Evolutionary conservation across 2,888 invertebrate genomes (phyloP).

Genomic region (Sthenelais limicola): DNA sequence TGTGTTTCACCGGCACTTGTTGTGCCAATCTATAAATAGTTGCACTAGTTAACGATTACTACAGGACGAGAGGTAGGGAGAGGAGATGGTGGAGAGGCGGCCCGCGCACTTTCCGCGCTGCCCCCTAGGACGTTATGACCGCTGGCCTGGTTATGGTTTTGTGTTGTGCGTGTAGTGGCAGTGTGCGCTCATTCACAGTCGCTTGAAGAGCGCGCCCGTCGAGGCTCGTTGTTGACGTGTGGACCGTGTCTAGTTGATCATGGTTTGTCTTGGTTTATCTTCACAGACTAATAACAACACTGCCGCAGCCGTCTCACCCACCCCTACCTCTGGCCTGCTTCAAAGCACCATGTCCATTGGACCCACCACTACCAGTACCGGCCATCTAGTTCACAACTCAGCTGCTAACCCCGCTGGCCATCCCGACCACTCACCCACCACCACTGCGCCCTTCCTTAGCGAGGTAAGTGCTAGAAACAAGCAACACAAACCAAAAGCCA

Average conservation of each 20-base stretch:
- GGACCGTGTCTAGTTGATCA: constrained; percentile 9
- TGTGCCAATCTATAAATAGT: too few species aligned
- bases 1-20: too few species aligned
- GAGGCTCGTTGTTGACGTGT: neutral
- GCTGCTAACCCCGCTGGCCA: too few species aligned
- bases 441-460: too few species aligned
- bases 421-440: too few species aligned
- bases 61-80: too few species aligned
- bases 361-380: too few species aligned
- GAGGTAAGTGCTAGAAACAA: too few species aligned
- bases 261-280: constrained; percentile 32
- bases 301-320: constrained; percentile 23
- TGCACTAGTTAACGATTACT: too few species aligned
- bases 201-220: neutral
- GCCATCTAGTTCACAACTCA: too few species aligned
- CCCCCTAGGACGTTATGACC: constrained; percentile 17
- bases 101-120: constrained; percentile 6
- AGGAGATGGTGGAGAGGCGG: too few species aligned
- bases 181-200: neutral
- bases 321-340: constrained; percentile 18
- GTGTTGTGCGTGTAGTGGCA: constrained; percentile 14
- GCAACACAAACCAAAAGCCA: too few species aligned
- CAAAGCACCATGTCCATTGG: constrained; percentile 27
- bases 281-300: constrained; percentile 26
- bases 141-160: constrained; percentile 32